These are phyloP conservation scores for Mechanitis messenoides DNA, from an alignment of 2,888 invertebrate genomes.

Conservation along the genomic window DNA sequence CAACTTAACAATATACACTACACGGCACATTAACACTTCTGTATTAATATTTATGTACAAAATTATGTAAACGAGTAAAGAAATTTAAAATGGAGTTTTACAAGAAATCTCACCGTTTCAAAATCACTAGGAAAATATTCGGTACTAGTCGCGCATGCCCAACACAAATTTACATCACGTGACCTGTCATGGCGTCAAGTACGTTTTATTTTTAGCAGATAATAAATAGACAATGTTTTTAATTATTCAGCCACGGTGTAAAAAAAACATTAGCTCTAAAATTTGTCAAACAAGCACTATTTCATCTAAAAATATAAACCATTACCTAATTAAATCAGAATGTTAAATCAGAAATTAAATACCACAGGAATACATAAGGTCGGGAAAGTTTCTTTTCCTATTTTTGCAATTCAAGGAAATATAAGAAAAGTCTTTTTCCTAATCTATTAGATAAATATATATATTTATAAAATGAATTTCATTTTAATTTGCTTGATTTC, in stretches of 20 bases:
- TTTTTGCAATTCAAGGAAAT: too few relatives aligned
- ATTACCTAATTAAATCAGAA: too few relatives aligned
- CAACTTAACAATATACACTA: constrained; percentile 30
- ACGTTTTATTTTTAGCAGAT: constrained; percentile 12
- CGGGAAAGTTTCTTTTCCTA: too few relatives aligned
- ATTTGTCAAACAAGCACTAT: too few relatives aligned
- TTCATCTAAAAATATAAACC: too few relatives aligned
- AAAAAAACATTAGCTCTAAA: too few relatives aligned
- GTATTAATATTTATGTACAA: constrained; percentile 34
- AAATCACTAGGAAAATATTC: constrained; percentile 65
- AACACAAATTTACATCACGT: constrained; percentile 76
- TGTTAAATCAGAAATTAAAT: too few relatives aligned
- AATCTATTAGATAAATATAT: too few relatives aligned
- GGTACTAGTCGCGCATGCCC: constrained; percentile 66
- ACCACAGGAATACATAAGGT: too few relatives aligned
- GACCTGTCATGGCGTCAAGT: constrained; percentile 74
- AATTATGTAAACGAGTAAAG: constrained; percentile 36
- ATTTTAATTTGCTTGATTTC: too few relatives aligned
- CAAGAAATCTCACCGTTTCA: constrained; percentile 59
- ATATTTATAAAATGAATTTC: too few relatives aligned
- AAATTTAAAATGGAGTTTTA: constrained; percentile 44
- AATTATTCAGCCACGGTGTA: neutral
- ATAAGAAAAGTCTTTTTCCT: too few relatives aligned
- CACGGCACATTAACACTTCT: constrained; percentile 46
- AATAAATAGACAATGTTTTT: neutral